Evolutionary conservation across 2,888 invertebrate species (phyloP), one percentile per base, ranked within the genome.

Genomic region (Drosophila aldrichi): DNA sequence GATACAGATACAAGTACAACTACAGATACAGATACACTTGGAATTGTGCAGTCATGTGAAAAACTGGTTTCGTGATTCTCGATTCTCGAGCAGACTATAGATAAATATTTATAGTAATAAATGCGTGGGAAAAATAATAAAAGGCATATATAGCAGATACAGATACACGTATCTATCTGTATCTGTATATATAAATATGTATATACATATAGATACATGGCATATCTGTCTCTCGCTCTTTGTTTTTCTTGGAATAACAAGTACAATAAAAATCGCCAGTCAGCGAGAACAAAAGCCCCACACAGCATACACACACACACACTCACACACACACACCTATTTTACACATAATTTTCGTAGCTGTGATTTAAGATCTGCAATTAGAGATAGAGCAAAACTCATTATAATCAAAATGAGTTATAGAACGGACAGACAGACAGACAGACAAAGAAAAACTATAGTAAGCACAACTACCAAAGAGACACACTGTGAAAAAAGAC

Each of bases 351-450:
- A 56, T 48, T 62, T 48, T 59, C 1, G 38, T 74, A 66, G 46
- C 77, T 65, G 46, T 63, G 77, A 69, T 66, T 78, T 69, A 70
- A 81, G 78, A 82, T 82, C 77, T 83, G 79, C 82, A 83, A 79
- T 83, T 83, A 83, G 72, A 83, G 82, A 88, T 83, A 79, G 77
- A 63, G 41, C 85, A 25, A 77, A 83, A 82, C 88, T 82, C 82
- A 88, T 83, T 84, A 83, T 85, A 83, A 88, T 71, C 88, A 63
- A 87, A 83, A 82, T 82, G 85, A 74, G 77, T 82, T 82, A 87
- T 87, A 70, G 80, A 67, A 65, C 43, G 16, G 20, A 48, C 62
- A 58, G 60, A 60, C 43, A 61, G 10, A n/a, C 52, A 25, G n/a
- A n/a, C n/a, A n/a, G n/a, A n/a, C n/a, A 4, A 69, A 8, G 38